Evolutionary conservation across 1,140 invertebrate species (phyloP).

Genomic region (Ceratina australensis): DNA sequence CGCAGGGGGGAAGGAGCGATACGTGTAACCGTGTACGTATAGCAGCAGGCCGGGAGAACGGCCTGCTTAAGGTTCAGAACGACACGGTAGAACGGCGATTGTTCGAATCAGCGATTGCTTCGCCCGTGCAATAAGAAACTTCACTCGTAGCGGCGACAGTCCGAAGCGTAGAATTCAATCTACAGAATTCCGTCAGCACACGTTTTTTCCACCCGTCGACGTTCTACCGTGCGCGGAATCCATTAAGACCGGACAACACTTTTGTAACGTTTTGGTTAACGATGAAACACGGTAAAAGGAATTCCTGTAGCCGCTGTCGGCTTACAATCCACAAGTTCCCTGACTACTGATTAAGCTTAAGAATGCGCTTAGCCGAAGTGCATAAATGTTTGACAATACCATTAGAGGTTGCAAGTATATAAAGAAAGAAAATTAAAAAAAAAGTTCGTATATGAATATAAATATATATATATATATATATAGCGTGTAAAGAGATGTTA

Average conservation of each 20-base stretch:
- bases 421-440: background rate
- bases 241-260: too few relatives aligned
- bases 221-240: too few relatives aligned
- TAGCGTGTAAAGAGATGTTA: slow-evolving; percentile 62
- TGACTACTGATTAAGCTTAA: slow-evolving; percentile 68
- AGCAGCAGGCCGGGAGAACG: too few relatives aligned
- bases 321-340: slow-evolving; percentile 48
- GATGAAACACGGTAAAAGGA: background rate
- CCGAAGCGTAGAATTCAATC: too few relatives aligned
- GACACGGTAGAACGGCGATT: background rate
- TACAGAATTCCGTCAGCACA: background rate
- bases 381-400: slow-evolving; percentile 74
- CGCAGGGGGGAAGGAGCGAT: too few relatives aligned
- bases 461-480: slow-evolving; percentile 48
- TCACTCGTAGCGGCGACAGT: too few relatives aligned
- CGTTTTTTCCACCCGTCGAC: background rate
- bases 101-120: slow-evolving; percentile 2
- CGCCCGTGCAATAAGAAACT: background rate
- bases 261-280: background rate
- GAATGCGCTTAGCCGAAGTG: slow-evolving; percentile 69
- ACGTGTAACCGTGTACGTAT: background rate
- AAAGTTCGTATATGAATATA: slow-evolving; percentile 35
- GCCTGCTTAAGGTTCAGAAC: background rate
- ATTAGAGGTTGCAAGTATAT: slow-evolving; percentile 69
- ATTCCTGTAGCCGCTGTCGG: slow-evolving; percentile 51